Base-by-base conservation (phyloP, 1,140 invertebrate genomes). In the Drosophila kohkoa region DNA sequence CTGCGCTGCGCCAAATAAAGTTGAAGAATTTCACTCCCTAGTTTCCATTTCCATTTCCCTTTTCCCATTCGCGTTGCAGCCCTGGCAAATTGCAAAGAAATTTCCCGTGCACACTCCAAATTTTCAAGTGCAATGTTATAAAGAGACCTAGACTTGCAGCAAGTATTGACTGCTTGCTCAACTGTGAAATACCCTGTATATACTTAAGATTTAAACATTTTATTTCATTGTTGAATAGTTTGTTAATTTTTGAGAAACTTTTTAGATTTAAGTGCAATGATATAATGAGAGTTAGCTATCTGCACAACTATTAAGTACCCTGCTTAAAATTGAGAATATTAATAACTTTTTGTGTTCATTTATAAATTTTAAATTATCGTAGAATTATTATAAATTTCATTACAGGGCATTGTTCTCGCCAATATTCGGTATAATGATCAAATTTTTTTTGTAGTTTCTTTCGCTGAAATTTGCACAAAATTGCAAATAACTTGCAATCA, bases 401-500 rank as follows among this genome's bases (percentile, higher is more conserved):
- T 65, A 25, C 51, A 65, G 35, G 25, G 45, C 43, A 66, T 66
- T 20, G 15, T 0, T 7, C 0, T 6, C 8, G 16, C 10, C 28
- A 20, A 2, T 20, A 15, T 28, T 15, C 20, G 38, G 3, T 3
- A 7, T 5, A 8, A 3, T 11, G 16, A 6, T 8, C 1, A 0
- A 10, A 3, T 28, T 11, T 54, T 45, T 75, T 51, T 49, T 58
- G 51, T 48, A 32, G 64, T 49, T 68, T 46, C 57, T 55, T 62
- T 75, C 15, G 7, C 46, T 66, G 65, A 82, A 88, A 87, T 80
- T 88, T 82, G 66, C 83, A 80, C 83, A 75, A 87, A 87, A 87
- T 88, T 88, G 85, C 83, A 89, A 88, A 88, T 88, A 88, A 88
- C 85, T 88, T 81, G 83, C 80, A 88, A 88, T 88, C 85, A 88